Conservation (phyloP, 2,113 vertebrate genomes). For the Coreoperca whiteheadi region DNA sequence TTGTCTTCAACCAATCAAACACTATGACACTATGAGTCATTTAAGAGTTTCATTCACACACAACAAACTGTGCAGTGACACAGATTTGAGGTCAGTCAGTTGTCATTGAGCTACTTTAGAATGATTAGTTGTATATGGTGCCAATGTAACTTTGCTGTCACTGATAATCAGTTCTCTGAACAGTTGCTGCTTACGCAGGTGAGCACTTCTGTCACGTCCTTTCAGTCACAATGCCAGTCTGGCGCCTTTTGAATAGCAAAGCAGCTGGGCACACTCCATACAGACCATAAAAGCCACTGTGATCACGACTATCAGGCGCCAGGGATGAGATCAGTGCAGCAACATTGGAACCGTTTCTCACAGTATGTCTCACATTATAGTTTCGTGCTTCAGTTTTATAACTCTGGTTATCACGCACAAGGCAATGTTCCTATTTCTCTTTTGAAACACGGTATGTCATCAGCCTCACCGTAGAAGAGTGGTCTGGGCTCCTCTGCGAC, state of each 20-base stretch:
- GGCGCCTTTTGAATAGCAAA: constrained; percentile 82
- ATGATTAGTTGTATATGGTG: constrained; percentile 51
- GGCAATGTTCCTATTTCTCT: constrained; percentile 49
- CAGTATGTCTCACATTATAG: constrained; percentile 36
- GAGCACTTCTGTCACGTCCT: constrained; percentile 64
- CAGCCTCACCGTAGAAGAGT: constrained; percentile 84
- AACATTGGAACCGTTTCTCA: constrained; percentile 56
- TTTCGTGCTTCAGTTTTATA: constrained; percentile 61
- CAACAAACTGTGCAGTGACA: constrained; percentile 16
- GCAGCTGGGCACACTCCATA: constrained; percentile 78
- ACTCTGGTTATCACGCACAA: constrained; percentile 53
- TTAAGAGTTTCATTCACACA: constrained; percentile 21
- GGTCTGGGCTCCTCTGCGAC: constrained; percentile 81
- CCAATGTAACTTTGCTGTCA: constrained; percentile 52
- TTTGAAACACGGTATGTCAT: constrained; percentile 29
- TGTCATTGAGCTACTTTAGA: constrained; percentile 42
- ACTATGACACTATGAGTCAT: constrained; percentile 13
- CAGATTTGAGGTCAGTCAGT: constrained; percentile 40
- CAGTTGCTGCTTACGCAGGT: constrained; percentile 60
- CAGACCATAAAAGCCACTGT: constrained; percentile 76
- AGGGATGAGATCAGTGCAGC: constrained; percentile 60
- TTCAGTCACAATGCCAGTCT: constrained; percentile 68
- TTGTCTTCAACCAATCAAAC: constrained; percentile 13
- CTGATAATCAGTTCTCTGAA: constrained; percentile 49
- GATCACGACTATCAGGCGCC: constrained; percentile 77